Conservation (phyloP, 2,888 invertebrate species). For the Xestoiulus laeticollis region DNA sequence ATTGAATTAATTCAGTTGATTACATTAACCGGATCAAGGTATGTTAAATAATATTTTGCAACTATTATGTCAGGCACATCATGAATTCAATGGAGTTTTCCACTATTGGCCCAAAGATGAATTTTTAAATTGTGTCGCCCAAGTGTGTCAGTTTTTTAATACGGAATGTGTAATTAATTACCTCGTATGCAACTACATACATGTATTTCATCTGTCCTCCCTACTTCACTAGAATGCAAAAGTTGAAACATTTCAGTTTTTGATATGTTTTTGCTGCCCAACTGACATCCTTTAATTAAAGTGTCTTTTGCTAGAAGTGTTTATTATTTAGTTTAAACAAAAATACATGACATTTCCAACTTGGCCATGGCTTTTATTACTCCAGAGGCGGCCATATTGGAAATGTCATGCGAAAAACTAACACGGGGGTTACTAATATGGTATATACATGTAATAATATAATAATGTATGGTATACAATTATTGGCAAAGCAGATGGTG, state of each 20-base stretch:
- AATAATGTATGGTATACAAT: too few species aligned
- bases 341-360: too few species aligned
- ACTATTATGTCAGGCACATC: neutral
- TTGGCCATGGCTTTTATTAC: too few species aligned
- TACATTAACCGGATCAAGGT: neutral
- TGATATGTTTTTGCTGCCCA: neutral
- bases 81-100: neutral
- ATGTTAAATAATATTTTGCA: neutral
- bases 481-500: too few species aligned
- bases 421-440: too few species aligned
- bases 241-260: neutral
- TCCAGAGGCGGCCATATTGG: too few species aligned
- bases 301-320: too few species aligned
- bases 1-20: neutral
- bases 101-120: neutral
- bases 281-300: neutral
- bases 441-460: too few species aligned
- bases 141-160: conserved; percentile 18
- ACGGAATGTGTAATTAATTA: neutral
- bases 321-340: too few species aligned
- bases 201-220: neutral
- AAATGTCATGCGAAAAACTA: too few species aligned
- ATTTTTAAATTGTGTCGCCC: conserved; percentile 4
- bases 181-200: neutral
- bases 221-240: neutral